Evolutionary conservation across 1,140 invertebrate species (phyloP).

Genomic region (Geopemphigus sp.): DNA sequence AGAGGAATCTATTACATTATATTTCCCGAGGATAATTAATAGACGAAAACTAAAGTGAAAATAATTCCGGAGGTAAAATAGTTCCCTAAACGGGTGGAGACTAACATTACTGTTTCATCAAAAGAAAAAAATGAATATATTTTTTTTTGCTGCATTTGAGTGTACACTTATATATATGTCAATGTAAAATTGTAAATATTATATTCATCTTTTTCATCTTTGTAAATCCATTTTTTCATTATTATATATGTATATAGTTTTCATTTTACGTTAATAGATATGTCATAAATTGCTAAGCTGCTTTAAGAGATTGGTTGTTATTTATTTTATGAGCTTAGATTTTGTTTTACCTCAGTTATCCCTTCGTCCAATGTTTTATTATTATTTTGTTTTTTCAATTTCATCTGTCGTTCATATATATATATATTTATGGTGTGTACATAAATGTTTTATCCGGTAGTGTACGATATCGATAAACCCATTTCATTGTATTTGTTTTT

Average conservation of each 20-base stretch:
- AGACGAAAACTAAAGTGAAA: too few species aligned
- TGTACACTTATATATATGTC: background rate
- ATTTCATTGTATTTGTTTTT: conserved; percentile 4
- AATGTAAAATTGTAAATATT: background rate
- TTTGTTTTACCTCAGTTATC: background rate
- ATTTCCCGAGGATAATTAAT: too few species aligned
- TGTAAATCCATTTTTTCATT: background rate
- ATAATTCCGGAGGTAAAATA: too few species aligned
- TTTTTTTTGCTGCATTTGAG: too few species aligned
- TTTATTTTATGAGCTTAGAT: background rate
- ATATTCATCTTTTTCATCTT: background rate
- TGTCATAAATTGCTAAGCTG: background rate
- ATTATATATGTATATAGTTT: background rate
- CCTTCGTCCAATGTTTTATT: background rate
- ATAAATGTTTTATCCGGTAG: background rate
- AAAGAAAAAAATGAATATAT: too few species aligned
- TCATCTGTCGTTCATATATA: background rate
- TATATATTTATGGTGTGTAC: background rate
- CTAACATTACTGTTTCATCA: too few species aligned
- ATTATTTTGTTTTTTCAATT: background rate
- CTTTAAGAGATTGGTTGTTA: background rate
- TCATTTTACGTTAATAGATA: background rate
- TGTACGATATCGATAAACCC: background rate
- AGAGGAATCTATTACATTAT: too few species aligned
- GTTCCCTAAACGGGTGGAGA: too few species aligned